phyloP scores from a whole-genome alignment of 2,888 invertebrate species.

The Phyllotreta striolata region DNA sequence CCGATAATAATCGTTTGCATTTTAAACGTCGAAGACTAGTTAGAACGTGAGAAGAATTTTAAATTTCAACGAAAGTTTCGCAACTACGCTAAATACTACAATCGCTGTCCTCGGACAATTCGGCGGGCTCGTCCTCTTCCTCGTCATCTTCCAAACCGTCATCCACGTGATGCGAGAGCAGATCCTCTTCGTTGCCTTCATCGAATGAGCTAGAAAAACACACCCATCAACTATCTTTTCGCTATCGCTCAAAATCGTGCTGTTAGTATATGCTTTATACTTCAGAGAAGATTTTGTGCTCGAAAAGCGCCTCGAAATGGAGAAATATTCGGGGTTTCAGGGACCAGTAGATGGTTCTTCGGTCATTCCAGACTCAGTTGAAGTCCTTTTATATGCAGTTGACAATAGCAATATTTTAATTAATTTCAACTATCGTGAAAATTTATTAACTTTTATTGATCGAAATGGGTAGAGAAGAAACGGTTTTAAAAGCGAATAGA shows the following conservation, averaged over 20 bases:
- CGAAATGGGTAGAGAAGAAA: no score
- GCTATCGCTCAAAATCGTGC: neutral
- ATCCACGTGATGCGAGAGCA: slow-evolving; percentile 70
- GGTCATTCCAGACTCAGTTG: no score
- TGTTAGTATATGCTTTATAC: slow-evolving; percentile 4
- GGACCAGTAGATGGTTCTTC: no score
- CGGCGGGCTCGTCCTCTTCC: slow-evolving; percentile 38
- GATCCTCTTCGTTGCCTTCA: slow-evolving; percentile 72
- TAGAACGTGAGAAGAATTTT: slow-evolving; percentile 10
- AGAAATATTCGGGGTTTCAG: neutral
- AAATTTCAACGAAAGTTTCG: slow-evolving; percentile 27
- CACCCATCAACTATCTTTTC: neutral
- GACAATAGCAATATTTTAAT: no score
- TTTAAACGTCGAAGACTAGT: slow-evolving; percentile 42
- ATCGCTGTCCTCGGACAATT: slow-evolving; percentile 65
- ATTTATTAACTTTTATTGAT: no score
- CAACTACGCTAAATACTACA: slow-evolving; percentile 66
- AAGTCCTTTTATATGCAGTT: no score
- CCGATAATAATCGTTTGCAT: neutral
- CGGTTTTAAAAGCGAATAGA: no score
- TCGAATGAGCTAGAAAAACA: slow-evolving; percentile 71
- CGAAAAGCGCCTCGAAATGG: neutral
- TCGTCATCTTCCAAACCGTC: slow-evolving; percentile 64
- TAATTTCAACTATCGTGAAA: no score
- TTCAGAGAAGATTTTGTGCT: neutral